Percentiles rank a stretch among this genome's conserved stretches.
Conservation (phyloP, 1,140 invertebrate species). For the Olivierus martensii region DNA sequence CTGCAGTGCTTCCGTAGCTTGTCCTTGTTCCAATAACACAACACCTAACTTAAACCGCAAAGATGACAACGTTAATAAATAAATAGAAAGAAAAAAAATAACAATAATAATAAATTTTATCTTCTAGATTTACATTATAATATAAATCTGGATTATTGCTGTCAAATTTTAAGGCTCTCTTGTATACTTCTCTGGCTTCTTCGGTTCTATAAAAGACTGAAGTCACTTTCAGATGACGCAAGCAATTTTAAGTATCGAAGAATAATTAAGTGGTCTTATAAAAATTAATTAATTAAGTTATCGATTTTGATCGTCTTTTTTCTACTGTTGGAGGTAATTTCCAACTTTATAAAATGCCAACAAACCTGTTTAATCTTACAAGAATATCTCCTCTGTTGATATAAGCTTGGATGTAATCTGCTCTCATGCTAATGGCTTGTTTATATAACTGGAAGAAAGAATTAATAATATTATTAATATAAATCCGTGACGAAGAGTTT, state of each 20-base stretch:
- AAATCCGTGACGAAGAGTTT: too few relatives aligned
- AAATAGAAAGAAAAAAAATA: too few relatives aligned
- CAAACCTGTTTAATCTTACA: conserved; percentile 63
- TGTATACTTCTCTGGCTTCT: conserved; percentile 89
- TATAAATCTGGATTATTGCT: conserved; percentile 92
- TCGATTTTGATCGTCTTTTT: too few relatives aligned
- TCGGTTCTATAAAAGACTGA: conserved; percentile 44
- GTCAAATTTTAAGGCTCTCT: conserved; percentile 80
- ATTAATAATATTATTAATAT: neutral
- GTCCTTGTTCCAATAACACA: conserved; percentile 82
- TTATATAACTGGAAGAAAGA: conserved; percentile 45
- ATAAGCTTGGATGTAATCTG: conserved; percentile 93
- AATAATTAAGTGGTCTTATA: too few relatives aligned
- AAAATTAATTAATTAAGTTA: too few relatives aligned
- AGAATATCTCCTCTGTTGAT: conserved; percentile 93
- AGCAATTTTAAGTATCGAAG: too few relatives aligned
- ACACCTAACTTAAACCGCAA: conserved; percentile 57
- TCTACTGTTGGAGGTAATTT: too few relatives aligned
- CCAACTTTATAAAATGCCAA: neutral
- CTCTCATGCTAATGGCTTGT: conserved; percentile 91
- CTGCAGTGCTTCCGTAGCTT: conserved; percentile 71
- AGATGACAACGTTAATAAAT: too few relatives aligned
- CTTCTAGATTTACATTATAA: conserved; percentile 62
- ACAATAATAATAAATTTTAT: neutral
- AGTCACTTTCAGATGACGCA: neutral